Evolutionary conservation across 2,113 vertebrate genomes (phyloP), one percentile per base, ranked within the genome.

Genomic region (Callipepla californica): DNA sequence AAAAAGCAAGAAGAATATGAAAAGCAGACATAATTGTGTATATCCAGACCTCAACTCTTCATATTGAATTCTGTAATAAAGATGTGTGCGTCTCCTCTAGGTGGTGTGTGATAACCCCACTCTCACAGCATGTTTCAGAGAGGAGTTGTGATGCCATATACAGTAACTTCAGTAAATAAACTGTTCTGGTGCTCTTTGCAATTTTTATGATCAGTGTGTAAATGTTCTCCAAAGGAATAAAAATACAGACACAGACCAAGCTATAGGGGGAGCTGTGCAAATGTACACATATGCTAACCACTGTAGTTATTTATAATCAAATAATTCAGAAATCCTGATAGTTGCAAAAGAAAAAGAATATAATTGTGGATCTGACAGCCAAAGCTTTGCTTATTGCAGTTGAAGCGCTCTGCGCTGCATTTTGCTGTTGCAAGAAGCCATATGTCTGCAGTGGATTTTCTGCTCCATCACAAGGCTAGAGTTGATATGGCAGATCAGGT

Each of bases 401-500:
- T 98, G 48, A 95, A 98, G 42, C 97, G 98, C 32, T 98, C 98
- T 6, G 98, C 98, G 0, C 96, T 99, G 69, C 99, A 99, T 94
- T 99, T 98, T 88, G 98, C 98, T 12, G 98, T 98, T 28, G 98
- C 98, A 1, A 97, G 98, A 81, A 98, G 96, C 89, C 97, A 98
- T 69, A 57, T 93, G 8, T 98, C 98, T 1, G 98, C 97, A 0
- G 98, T 98, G 67, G 92, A 98, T 92, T 95, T 98, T 90, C 98
- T 99, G 87, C 97, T 99, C 19, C 97, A 91, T 89, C 98, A 98
- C 80, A 98, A 99, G 97, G 98, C 98, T 79, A 98, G 98, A 62
- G 95, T 99, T 90, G 99, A 98, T 93, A 93, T 98, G 36, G 97
- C 97, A 21, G 99, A 99, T 97, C 99, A 98, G 98, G 98, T 99